Evolutionary conservation across 2,888 invertebrate species (phyloP).

Genomic region (Polylopha cassiicola): DNA sequence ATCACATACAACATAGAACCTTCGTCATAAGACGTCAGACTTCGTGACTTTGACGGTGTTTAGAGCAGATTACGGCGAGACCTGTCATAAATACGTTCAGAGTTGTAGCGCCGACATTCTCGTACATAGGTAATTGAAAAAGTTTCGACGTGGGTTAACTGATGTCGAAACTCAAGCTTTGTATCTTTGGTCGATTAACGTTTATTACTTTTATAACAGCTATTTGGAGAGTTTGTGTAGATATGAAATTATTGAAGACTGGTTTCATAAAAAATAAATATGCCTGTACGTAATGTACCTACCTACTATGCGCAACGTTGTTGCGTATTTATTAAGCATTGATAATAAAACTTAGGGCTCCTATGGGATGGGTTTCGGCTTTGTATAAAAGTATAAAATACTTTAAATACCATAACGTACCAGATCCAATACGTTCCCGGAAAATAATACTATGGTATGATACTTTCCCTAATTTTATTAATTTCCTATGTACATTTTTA

Average conservation of each 20-base stretch:
- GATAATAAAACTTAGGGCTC: too few relatives aligned
- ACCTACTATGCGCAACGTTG: too few relatives aligned
- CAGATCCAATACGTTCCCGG: background rate
- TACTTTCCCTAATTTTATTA: constrained; percentile 6
- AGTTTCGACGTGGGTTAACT: constrained; percentile 64
- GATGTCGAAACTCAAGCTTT: constrained; percentile 33
- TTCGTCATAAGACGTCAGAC: constrained; percentile 23
- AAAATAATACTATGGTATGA: background rate
- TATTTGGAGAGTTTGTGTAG: constrained; percentile 8
- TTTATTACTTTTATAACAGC: constrained; percentile 24
- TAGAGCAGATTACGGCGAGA: constrained; percentile 34
- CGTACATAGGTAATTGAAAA: constrained; percentile 64
- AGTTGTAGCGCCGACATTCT: constrained; percentile 45
- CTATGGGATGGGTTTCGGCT: too few relatives aligned
- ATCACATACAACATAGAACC: constrained; percentile 2
- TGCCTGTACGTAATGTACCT: too few relatives aligned
- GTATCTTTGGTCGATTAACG: constrained; percentile 25
- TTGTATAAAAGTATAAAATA: too few relatives aligned
- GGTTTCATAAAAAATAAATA: too few relatives aligned
- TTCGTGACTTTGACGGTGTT: constrained; percentile 26
- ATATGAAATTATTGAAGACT: too few relatives aligned
- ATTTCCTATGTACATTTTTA: constrained; percentile 24
- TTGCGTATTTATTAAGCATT: too few relatives aligned
- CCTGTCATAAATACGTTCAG: constrained; percentile 56
- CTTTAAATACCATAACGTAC: too few relatives aligned